Evolutionary conservation across 2,113 vertebrate genomes (phyloP).

Genomic region (Trogon melanurus): DNA sequence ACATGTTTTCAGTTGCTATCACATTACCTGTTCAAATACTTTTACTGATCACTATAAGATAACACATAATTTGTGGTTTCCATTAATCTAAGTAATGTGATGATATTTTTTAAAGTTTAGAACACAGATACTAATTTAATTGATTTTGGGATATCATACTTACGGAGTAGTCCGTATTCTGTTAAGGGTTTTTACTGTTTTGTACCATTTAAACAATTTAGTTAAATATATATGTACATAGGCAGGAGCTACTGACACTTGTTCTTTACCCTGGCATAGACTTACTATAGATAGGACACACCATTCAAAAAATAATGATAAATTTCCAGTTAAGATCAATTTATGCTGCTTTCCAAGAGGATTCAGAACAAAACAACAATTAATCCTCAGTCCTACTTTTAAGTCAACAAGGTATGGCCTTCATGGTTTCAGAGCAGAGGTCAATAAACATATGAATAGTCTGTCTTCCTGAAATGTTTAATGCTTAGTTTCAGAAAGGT

Average conservation of each 20-base stretch:
- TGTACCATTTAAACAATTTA: not conserved
- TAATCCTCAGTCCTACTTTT: not conserved
- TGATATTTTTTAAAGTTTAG: not conserved
- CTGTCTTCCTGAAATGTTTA: not conserved
- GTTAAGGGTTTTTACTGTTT: not conserved
- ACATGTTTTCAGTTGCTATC: not conserved
- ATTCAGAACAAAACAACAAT: not conserved
- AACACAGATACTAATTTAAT: not conserved
- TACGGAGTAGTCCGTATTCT: not conserved
- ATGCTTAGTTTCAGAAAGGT: not conserved
- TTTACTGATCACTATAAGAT: not conserved
- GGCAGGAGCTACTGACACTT: not conserved
- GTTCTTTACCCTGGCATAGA: not conserved
- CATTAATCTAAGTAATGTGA: not conserved
- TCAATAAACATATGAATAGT: slow-evolving; percentile 35
- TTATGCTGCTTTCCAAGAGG: not conserved
- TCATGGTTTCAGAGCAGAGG: not conserved
- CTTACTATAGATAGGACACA: not conserved
- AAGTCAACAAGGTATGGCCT: not conserved
- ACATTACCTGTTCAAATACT: not conserved
- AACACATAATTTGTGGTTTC: not conserved
- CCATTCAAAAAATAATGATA: not conserved
- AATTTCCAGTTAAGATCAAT: slow-evolving; percentile 21
- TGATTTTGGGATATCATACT: not conserved
- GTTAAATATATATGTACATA: not conserved